These are phyloP conservation scores for Heliconius hermathena DNA, from an alignment of 1,140 invertebrate species.

Conservation along the genomic window DNA sequence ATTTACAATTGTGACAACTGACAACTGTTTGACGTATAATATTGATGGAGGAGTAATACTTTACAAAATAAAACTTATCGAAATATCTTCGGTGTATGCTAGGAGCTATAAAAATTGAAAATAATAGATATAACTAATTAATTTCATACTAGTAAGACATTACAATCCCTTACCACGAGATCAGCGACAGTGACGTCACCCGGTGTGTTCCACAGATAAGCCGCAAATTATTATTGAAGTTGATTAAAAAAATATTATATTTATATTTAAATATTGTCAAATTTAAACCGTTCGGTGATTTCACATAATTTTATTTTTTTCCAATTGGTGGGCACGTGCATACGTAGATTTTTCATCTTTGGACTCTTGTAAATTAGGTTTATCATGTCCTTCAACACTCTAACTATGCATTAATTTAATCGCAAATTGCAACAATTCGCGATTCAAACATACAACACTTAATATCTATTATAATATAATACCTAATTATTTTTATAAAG, in stretches of 20 bases:
- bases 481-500: constrained; percentile 80
- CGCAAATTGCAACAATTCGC: constrained; percentile 79
- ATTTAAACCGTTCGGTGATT: constrained; percentile 62
- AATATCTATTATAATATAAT: constrained; percentile 79
- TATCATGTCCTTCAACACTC: constrained; percentile 69
- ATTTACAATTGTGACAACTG: constrained; percentile 34
- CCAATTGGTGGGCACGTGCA: constrained; percentile 68
- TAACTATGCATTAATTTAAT: constrained; percentile 74
- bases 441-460: constrained; percentile 81
- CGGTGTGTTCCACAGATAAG: constrained; percentile 45
- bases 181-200: constrained; percentile 76
- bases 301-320: constrained; percentile 53
- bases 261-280: neutral
- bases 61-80: constrained; percentile 81
- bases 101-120: constrained; percentile 82
- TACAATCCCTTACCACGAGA: constrained; percentile 80
- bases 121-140: constrained; percentile 79
- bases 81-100: constrained; percentile 82
- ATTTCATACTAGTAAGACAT: constrained; percentile 81
- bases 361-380: constrained; percentile 68
- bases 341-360: constrained; percentile 71
- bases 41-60: constrained; percentile 81
- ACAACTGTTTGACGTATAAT: constrained; percentile 55
- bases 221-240: neutral
- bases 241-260: neutral